phyloP scores from a whole-genome alignment of 1,140 invertebrate species.

The Antheraea mylitta region DNA sequence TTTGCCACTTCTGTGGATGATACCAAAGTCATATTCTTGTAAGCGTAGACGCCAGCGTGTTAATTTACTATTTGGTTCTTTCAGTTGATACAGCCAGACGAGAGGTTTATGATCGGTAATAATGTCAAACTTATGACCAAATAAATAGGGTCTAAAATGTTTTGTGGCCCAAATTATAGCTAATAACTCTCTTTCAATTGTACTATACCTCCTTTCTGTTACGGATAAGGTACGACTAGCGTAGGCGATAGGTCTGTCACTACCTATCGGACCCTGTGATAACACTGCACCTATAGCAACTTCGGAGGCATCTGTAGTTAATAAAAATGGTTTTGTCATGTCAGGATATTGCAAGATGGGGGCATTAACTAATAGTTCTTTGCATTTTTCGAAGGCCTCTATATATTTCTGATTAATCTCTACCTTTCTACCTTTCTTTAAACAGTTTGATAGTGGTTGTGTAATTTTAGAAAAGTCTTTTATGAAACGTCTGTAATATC shows the following conservation, averaged over 20 bases:
- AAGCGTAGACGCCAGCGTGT: too few species aligned
- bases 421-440: slow-evolving; percentile 24
- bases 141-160: slow-evolving; percentile 6
- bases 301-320: slow-evolving; percentile 51
- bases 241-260: slow-evolving; percentile 42
- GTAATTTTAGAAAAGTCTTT: slow-evolving; percentile 17
- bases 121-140: background rate
- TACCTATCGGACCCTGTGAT: slow-evolving; percentile 36
- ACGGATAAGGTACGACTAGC: slow-evolving; percentile 30
- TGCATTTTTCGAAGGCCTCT: slow-evolving; percentile 11
- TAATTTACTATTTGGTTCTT: too few species aligned
- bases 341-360: slow-evolving; percentile 48
- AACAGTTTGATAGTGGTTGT: slow-evolving; percentile 11
- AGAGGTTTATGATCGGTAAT: slow-evolving; percentile 1
- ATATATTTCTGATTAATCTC: slow-evolving; percentile 27
- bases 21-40: too few species aligned
- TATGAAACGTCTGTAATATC: slow-evolving; percentile 1
- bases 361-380: slow-evolving; percentile 1
- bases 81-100: too few species aligned
- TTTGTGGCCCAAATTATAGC: slow-evolving; percentile 1
- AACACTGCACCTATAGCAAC: slow-evolving; percentile 49
- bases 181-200: slow-evolving; percentile 2
- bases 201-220: background rate
- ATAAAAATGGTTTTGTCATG: slow-evolving; percentile 24
- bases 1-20: too few species aligned